Evolutionary conservation across 1,140 invertebrate genomes (phyloP), one percentile per base, ranked within the genome.

Genomic region (Macrocentrus cingulum): DNA sequence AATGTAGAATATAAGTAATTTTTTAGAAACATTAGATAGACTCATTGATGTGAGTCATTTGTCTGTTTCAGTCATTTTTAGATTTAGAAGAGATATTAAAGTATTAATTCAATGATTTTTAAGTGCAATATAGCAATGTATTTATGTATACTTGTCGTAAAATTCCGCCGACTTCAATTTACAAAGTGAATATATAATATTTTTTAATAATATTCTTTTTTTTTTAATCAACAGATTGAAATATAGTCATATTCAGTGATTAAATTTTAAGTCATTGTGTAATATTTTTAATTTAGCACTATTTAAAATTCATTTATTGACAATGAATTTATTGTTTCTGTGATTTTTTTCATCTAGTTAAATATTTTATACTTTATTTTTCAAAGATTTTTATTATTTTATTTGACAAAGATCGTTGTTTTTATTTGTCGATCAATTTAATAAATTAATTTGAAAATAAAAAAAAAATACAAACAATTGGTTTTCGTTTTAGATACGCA

Each of bases 111-210:
- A 55, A 41, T 68, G 70, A 66, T 74, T 34, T 11, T 74, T 53
- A 77, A 79, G 76, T 79, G 76, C 76, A 79, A 79, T 79, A 77
- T 76, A n/a, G n/a, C n/a, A n/a, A n/a, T n/a, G n/a, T n/a, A n/a
- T n/a, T n/a, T n/a, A n/a, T n/a, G n/a, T n/a, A n/a, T n/a, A n/a
- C n/a, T n/a, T n/a, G n/a, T n/a, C n/a, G n/a, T n/a, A n/a, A n/a
- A n/a, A n/a, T n/a, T n/a, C n/a, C n/a, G n/a, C n/a, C n/a, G n/a
- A n/a, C n/a, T n/a, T n/a, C n/a, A n/a, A n/a, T n/a, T n/a, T n/a
- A n/a, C n/a, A n/a, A n/a, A n/a, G n/a, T n/a, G n/a, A n/a, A n/a
- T n/a, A n/a, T n/a, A n/a, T n/a, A n/a, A n/a, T n/a, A n/a, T n/a
- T n/a, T n/a, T n/a, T n/a, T n/a, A n/a, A n/a, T n/a, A n/a, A n/a